Base-by-base conservation (phyloP, 37 sponge, comb jelly and placozoan genomes). In the Chondrilla cf. caribensis region DNA sequence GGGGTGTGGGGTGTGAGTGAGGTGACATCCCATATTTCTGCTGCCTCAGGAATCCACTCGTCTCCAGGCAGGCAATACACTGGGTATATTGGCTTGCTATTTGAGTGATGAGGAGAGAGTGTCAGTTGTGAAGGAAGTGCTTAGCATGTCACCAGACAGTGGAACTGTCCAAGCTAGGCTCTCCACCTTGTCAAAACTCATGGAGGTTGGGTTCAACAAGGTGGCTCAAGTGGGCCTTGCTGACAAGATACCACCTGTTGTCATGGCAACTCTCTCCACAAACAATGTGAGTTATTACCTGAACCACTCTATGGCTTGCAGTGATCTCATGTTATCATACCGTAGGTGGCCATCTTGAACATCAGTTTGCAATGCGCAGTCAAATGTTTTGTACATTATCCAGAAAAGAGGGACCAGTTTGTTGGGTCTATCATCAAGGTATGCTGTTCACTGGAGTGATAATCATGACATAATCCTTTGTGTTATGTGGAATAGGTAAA, bases 101-200 rank as follows among this genome's bases (percentile, higher is more conserved):
- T 29, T 67, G 68, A 28, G 35, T 3, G 68, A 67, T 28, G 68
- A 67, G 0, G 35, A 67, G 32, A 33, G 17, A 29, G 68, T 33
- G 2, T 26, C 32, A 1, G 33, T 67, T 0, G 11, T 67, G 68
- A 29, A 67, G 68, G 32, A 6, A 1, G 2, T 67, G 17, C 68
- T 67, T 9, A 29, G 33, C 29, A 33, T 29, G 4, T 33, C 68
- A 33, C 17, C 29, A 17, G 68, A 67, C 68, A 67, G 35, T 28
- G 68, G 68, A 28, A 1, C 35, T 29, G 77, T 93, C 32, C 93
- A 93, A 70, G 84, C 87, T 24, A 80, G 78, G 38, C 84, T 84
- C 19, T 58, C 58, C 3, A 70, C 87, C n/a, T 70, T 93, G 24
- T 81, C 84, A 18, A 25, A 77, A 22, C 72, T 82, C 15, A 40